Percentiles rank a stretch among this genome's conserved stretches.
phyloP scores from a whole-genome alignment of 2,888 invertebrate species.

The Coecobrya sp. region DNA sequence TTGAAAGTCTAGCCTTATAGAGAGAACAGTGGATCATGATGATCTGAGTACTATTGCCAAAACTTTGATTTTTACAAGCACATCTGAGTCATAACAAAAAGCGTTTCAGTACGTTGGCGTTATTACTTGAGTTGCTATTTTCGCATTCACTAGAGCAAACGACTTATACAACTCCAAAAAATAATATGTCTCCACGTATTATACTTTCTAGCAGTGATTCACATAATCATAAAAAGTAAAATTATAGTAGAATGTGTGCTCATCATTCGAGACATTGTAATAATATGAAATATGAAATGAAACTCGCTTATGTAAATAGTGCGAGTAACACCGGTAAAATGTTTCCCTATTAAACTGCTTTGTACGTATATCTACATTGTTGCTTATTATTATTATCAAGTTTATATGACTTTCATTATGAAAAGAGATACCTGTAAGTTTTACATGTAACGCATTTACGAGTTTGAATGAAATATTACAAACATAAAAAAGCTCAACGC shows the following conservation, averaged over 20 bases:
- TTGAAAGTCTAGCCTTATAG: constrained; percentile 28
- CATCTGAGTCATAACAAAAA: constrained; percentile 71
- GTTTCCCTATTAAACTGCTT: neutral
- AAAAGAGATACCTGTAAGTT: neutral
- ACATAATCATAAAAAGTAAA: constrained; percentile 3
- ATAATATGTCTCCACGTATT: neutral
- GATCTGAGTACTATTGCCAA: constrained; percentile 71
- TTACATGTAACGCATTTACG: neutral
- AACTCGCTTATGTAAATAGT: neutral
- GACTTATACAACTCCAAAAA: neutral
- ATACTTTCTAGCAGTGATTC: constrained; percentile 18
- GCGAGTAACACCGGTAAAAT: constrained; percentile 3
- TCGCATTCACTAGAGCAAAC: constrained; percentile 60
- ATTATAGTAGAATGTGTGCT: constrained; percentile 16
- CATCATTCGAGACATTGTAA: neutral
- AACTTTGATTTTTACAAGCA: constrained; percentile 72
- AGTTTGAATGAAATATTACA: constrained; percentile 61
- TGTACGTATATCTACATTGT: constrained; percentile 8
- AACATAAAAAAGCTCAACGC: constrained; percentile 64
- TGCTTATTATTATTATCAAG: neutral
- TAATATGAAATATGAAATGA: neutral
- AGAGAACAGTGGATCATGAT: constrained; percentile 45
- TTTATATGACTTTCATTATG: neutral
- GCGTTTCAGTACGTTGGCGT: constrained; percentile 69
- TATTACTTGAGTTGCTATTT: constrained; percentile 63